Evolutionary conservation across 2,113 vertebrate species (phyloP).

Genomic region (Damaliscus lunatus): DNA sequence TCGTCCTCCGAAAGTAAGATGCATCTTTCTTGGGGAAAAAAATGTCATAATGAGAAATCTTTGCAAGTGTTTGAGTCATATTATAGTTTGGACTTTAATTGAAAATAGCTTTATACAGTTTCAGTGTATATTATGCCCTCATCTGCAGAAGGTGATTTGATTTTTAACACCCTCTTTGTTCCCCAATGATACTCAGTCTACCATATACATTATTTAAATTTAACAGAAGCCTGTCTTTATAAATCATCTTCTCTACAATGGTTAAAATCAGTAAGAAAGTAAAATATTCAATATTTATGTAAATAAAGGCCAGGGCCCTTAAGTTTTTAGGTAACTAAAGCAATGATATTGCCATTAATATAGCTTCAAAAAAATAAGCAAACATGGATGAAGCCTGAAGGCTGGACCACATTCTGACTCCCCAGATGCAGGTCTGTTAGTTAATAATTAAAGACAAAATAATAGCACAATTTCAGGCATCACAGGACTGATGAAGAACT

Average conservation of each 20-base stretch:
- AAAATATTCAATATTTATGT: neutral
- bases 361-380: neutral
- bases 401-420: neutral
- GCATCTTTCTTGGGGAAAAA: neutral
- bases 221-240: neutral
- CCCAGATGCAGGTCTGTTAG: neutral
- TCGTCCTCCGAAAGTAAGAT: neutral
- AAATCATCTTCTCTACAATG: neutral
- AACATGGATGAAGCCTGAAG: neutral
- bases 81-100: neutral
- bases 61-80: neutral
- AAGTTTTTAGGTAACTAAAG: neutral
- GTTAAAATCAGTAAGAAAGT: neutral
- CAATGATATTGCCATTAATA: neutral
- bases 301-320: neutral
- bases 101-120: neutral
- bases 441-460: neutral
- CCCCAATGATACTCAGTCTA: neutral
- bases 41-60: neutral
- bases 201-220: neutral
- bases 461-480: neutral
- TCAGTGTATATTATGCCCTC: neutral
- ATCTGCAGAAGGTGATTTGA: neutral
- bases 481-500: neutral
- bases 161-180: neutral